A percentile compares a stretch with the other conserved stretches of the same genome.
Conservation (phyloP, 2,797 vertebrate species). For the Hemitrygon akajei region DNA sequence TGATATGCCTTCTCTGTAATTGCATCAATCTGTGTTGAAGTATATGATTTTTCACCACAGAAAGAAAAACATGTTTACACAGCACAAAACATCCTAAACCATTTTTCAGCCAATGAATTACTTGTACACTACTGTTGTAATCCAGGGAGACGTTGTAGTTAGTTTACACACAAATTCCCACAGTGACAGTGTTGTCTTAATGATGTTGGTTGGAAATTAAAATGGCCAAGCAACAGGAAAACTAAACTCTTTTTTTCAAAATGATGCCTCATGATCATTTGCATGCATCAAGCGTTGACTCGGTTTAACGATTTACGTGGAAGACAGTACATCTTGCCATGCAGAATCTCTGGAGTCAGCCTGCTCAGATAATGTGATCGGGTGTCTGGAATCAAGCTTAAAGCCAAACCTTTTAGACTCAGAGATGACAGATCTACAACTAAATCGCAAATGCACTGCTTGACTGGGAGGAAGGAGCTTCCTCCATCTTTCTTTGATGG, state of each 20-base stretch:
- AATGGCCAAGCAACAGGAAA: no score
- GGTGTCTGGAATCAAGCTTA: background rate
- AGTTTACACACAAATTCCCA: background rate
- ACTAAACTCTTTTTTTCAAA: background rate
- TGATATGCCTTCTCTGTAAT: no score
- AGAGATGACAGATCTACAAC: background rate
- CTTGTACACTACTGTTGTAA: background rate
- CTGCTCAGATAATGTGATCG: background rate
- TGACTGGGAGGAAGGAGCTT: background rate
- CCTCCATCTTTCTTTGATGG: no score
- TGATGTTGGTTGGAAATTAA: no score
- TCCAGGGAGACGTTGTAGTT: background rate
- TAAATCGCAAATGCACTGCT: background rate
- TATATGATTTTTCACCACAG: background rate
- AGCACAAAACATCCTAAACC: background rate
- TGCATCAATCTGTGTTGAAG: background rate
- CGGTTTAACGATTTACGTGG: background rate
- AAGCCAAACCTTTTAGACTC: background rate
- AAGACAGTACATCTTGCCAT: background rate
- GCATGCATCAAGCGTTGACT: background rate
- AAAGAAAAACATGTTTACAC: background rate
- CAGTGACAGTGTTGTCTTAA: background rate
- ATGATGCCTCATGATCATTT: background rate
- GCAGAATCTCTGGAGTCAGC: background rate
- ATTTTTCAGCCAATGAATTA: background rate